Base-by-base conservation (phyloP, 2,113 vertebrate genomes). In the Sinocyclocheilus anophthalmus region DNA sequence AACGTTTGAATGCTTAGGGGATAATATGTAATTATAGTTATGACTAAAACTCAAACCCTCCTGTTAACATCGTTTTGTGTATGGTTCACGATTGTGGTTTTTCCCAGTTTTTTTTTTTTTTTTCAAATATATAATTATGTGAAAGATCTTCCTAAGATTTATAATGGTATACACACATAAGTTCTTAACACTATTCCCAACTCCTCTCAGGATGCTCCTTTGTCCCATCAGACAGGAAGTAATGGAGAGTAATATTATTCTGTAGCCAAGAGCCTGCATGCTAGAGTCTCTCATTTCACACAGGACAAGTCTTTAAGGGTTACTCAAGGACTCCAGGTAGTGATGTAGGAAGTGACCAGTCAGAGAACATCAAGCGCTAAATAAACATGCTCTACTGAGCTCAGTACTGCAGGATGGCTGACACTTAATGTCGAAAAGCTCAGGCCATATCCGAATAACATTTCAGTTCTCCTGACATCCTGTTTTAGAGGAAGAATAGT, bases 331-430 rank as follows among this genome's bases (percentile, higher is more conserved):
- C 13, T 45, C 8, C 24, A 70, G 26, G 65, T 50, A 37, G 65
- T 48, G 55, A 39, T 42, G 39, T 63, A 63, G 57, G 22, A 48
- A 45, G 45, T 76, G 76, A 78, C 76, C 76, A 78, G 50, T 78
- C 50, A 78, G 65, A 70, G 63, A 70, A 70, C 26, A 83, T 83
- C 42, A 70, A 37, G 37, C 42, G 7, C 42, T 81, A 81, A 67
- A 67, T 50, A 67, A 81, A 67, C 79, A 18, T 67, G 59, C 76
- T 86, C 84, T 72, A 13, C 77, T 80, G 76, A 73, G 50, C 14
- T 42, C 30, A 57, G 50, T 26, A 24, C 84, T 45, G 22, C 78
- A 72, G 45, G 61, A 70, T 14, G n/a, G 3, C 76, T 73, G 77
- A 73, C 67, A 30, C 53, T 77, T 48, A 10, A 30, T 5, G 30